Percentiles rank a stretch among this genome's conserved stretches.
Evolutionary conservation across 2,888 invertebrate genomes (phyloP).

Genomic region (Nephrotoma flavescens): DNA sequence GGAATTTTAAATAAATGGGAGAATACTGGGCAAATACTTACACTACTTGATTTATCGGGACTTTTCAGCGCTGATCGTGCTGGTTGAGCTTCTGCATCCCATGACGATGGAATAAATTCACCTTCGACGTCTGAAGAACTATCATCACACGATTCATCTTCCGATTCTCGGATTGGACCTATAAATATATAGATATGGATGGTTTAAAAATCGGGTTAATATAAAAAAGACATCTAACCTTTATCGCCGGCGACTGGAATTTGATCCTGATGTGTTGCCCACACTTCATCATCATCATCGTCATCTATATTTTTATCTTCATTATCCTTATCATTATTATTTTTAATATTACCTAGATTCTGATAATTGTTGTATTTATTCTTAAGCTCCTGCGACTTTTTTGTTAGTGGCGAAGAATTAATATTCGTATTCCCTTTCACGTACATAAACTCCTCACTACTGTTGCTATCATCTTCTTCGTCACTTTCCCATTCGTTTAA

Average conservation of each 20-base stretch:
- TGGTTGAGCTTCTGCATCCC: slow-evolving; percentile 67
- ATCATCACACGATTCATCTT: slow-evolving; percentile 19
- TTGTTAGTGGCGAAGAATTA: neutral
- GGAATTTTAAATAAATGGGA: neutral
- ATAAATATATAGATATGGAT: slow-evolving; percentile 8
- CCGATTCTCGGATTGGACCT: slow-evolving; percentile 15
- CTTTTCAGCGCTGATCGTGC: slow-evolving; percentile 54
- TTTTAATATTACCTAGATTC: neutral
- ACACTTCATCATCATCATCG: slow-evolving; percentile 9
- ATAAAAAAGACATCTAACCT: neutral
- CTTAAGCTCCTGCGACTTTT: slow-evolving; percentile 2
- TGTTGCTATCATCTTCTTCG: slow-evolving; percentile 25
- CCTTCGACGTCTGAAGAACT: slow-evolving; percentile 45
- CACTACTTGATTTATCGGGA: slow-evolving; percentile 25
- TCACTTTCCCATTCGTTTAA: slow-evolving; percentile 22
- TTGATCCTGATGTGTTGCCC: slow-evolving; percentile 13
- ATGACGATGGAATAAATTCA: slow-evolving; percentile 65
- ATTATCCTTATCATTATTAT: slow-evolving; percentile 2
- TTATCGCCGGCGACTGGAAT: slow-evolving; percentile 6
- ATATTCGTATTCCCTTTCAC: slow-evolving; percentile 15
- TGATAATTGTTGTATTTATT: neutral
- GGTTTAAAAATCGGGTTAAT: neutral
- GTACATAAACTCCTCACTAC: slow-evolving; percentile 22
- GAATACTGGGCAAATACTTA: slow-evolving; percentile 9
- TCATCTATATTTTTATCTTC: slow-evolving; percentile 2